These are phyloP conservation scores for Antechinus flavipes DNA, from an alignment of 2,113 vertebrate genomes.

Conservation along the genomic window DNA sequence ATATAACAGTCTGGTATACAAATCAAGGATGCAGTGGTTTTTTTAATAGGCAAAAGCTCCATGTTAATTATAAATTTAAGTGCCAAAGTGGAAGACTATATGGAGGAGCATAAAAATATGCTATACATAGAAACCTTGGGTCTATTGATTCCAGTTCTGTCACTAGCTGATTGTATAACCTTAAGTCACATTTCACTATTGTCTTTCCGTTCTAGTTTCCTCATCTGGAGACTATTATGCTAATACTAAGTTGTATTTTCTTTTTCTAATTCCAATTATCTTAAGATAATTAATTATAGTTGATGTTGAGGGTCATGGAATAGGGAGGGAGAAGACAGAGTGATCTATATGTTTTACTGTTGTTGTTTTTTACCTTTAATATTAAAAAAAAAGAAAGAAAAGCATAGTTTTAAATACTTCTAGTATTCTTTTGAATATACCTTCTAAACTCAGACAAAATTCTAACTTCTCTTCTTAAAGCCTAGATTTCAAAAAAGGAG, in stretches of 20 bases:
- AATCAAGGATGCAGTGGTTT: neutral
- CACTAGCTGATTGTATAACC: neutral
- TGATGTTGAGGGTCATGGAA: neutral
- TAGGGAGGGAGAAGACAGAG: neutral
- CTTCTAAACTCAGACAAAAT: neutral
- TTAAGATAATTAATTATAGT: neutral
- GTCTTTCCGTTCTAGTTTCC: constrained; percentile 1
- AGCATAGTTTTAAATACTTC: neutral
- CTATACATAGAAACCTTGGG: neutral
- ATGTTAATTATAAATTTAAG: constrained; percentile 37
- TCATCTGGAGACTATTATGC: neutral
- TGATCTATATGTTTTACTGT: neutral
- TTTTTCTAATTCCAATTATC: neutral
- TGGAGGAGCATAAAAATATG: neutral
- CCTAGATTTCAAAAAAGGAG: neutral
- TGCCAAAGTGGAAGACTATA: neutral
- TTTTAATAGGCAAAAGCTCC: neutral
- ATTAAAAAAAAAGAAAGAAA: neutral
- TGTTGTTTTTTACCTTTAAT: neutral
- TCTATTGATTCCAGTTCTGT: constrained; percentile 16
- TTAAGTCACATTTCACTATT: neutral
- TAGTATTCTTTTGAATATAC: neutral
- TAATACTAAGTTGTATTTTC: neutral
- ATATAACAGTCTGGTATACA: constrained; percentile 4
- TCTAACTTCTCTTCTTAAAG: neutral